These are phyloP conservation scores for Myotis daubentonii DNA, from an alignment of 2,797 vertebrate species.

Conservation along the genomic window DNA sequence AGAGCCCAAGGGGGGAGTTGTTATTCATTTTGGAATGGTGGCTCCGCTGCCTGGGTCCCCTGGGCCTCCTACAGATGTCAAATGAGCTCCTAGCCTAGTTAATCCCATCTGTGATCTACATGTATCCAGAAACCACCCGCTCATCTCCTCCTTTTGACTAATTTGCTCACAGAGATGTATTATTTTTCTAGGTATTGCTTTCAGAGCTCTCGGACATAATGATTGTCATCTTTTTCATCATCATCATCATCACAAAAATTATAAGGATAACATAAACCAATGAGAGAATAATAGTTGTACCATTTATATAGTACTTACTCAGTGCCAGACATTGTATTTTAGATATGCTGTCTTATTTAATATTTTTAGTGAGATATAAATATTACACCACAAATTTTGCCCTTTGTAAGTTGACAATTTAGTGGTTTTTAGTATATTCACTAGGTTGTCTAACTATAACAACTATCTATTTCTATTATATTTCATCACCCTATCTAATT, in stretches of 20 bases:
- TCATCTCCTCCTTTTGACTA: slow-evolving; percentile 29
- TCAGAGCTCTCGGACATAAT: slow-evolving; percentile 39
- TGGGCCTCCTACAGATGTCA: slow-evolving; percentile 30
- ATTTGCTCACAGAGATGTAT: not conserved
- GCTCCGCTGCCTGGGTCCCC: slow-evolving; percentile 11
- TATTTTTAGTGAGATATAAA: slow-evolving; percentile 43
- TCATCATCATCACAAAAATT: not conserved
- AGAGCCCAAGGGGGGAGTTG: not conserved
- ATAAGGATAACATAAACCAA: slow-evolving; percentile 21
- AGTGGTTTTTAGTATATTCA: not conserved
- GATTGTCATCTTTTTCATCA: slow-evolving; percentile 6
- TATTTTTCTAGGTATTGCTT: slow-evolving; percentile 10
- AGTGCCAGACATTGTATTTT: slow-evolving; percentile 10
- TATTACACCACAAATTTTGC: not conserved
- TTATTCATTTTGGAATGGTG: slow-evolving; percentile 53
- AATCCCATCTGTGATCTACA: slow-evolving; percentile 62
- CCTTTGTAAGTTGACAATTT: not conserved
- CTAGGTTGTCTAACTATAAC: not conserved
- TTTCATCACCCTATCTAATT: not conserved
- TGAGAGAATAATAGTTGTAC: slow-evolving; percentile 22
- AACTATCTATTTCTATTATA: not conserved
- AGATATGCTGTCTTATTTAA: not conserved
- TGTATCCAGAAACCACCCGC: slow-evolving; percentile 17
- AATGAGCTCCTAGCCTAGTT: slow-evolving; percentile 40
- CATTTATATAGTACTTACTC: slow-evolving; percentile 2